A percentile compares a stretch with the other conserved stretches of the same genome.
Evolutionary conservation across 2,888 invertebrate species (phyloP).

Genomic region (Drosophila pegasa): DNA sequence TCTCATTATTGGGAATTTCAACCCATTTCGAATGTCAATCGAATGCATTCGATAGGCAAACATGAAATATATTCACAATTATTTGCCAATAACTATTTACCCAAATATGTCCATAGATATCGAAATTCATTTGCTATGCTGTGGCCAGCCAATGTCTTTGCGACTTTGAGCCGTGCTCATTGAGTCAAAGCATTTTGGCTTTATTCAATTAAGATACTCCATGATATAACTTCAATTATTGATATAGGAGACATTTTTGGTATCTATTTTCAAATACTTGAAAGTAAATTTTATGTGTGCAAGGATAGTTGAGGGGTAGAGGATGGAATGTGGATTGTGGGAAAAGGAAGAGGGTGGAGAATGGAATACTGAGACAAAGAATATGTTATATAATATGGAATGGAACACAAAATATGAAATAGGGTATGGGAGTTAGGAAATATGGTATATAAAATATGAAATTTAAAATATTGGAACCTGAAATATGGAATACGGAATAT

Average conservation of each 20-base stretch:
- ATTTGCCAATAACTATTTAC: slow-evolving; percentile 1
- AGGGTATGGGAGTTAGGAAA: no score
- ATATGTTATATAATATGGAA: neutral
- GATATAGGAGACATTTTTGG: neutral
- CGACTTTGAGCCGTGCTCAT: neutral
- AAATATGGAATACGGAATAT: neutral
- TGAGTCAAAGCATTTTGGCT: neutral
- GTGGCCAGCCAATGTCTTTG: neutral
- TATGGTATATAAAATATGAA: neutral
- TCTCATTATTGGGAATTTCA: slow-evolving; percentile 50
- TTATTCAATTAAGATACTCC: neutral
- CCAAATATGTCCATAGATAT: slow-evolving; percentile 4
- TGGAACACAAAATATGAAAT: no score
- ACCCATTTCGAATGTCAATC: slow-evolving; percentile 13
- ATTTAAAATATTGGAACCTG: no score
- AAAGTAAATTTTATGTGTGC: no score
- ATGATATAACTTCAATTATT: neutral
- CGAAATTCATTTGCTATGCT: neutral
- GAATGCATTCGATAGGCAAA: slow-evolving; percentile 2
- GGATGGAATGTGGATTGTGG: no score
- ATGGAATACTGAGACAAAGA: no score
- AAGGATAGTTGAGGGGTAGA: no score
- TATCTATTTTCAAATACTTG: neutral
- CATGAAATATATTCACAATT: slow-evolving; percentile 14
- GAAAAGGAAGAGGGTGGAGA: no score